These are phyloP conservation scores for Eristalis tenax DNA, from an alignment of 2,888 invertebrate genomes.

Conservation along the genomic window DNA sequence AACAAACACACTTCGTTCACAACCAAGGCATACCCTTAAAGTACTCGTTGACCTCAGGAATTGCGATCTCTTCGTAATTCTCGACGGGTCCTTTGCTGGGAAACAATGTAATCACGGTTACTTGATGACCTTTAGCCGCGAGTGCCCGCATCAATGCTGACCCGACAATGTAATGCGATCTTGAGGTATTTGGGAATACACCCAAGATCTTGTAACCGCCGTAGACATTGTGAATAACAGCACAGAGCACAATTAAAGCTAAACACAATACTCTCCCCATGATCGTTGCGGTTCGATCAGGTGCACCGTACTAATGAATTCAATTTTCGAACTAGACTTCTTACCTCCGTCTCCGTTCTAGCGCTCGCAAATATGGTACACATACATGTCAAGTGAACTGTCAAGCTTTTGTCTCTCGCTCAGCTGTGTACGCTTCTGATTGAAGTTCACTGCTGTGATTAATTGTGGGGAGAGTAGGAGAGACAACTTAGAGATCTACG, in stretches of 20 bases:
- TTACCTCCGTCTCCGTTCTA: not conserved
- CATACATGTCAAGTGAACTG: not conserved
- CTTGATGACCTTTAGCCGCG: constrained; percentile 42
- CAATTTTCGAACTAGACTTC: not conserved
- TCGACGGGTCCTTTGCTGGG: constrained; percentile 15
- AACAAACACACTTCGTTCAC: not conserved
- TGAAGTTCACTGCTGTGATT: not conserved
- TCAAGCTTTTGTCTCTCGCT: not conserved
- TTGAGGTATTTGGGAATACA: constrained; percentile 37
- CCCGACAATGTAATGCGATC: constrained; percentile 47
- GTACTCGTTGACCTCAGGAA: constrained; percentile 28
- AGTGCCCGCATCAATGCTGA: constrained; percentile 34
- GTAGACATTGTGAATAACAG: not conserved
- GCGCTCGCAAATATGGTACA: not conserved
- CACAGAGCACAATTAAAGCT: not conserved
- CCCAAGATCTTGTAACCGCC: constrained; percentile 45
- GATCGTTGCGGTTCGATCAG: constrained; percentile 1
- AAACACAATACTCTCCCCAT: constrained; percentile 11
- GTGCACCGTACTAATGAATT: constrained; percentile 10
- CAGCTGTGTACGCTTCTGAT: not conserved
- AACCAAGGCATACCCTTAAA: constrained; percentile 31
- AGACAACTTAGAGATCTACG: not conserved
- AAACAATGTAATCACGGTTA: constrained; percentile 35
- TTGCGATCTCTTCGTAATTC: constrained; percentile 37
- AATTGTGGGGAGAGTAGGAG: not conserved